Base-by-base conservation (phyloP, 2,797 vertebrate genomes). In the Lophotriccus pileatus region DNA sequence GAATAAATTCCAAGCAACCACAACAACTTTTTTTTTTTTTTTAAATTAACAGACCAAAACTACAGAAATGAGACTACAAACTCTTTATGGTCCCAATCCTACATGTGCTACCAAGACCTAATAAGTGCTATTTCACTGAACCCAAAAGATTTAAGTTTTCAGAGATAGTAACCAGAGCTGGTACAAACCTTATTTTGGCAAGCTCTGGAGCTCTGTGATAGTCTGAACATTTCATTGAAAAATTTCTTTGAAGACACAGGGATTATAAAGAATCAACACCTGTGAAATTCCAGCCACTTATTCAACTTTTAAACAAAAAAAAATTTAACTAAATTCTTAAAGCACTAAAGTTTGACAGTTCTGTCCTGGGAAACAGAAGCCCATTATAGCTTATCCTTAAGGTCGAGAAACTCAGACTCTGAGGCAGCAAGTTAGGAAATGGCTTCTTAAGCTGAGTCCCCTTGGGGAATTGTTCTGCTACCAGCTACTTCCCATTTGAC, bases 341-440 rank as follows among this genome's bases (percentile, higher is more conserved):
- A 74, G 30, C 37, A 46, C 56, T 68, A 58, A 92, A 78, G 36
- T 53, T 84, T 90, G 72, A 25, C 24, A 72, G 21, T 25, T 80
- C 41, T 81, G 72, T 64, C 56, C 30, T 56, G 64, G 46, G 60
- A 89, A 91, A 80, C 16, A 74, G 64, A 89, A 89, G 58, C 18
- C 78, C 60, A 21, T 81, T 92, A 70, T 8, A 80, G 18, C 32
- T 56, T 76, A 70, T 70, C 50, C 47, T 76, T 46, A 66, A 81
- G 6, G 76, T 64, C 49, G 50, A 75, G 23, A 91, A 92, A 90
- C 69, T 81, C 50, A 69, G 53, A 27, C 13, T 70, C 10, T 49
- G 53, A 78, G 58, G 47, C 58, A 96, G 66, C 18, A 78, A 86
- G 53, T 24, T 64, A 62, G 39, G 72, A 91, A 95, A 68, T 20